phyloP scores from a whole-genome alignment of 1,140 invertebrate genomes.

The Eriosoma lanigerum region DNA sequence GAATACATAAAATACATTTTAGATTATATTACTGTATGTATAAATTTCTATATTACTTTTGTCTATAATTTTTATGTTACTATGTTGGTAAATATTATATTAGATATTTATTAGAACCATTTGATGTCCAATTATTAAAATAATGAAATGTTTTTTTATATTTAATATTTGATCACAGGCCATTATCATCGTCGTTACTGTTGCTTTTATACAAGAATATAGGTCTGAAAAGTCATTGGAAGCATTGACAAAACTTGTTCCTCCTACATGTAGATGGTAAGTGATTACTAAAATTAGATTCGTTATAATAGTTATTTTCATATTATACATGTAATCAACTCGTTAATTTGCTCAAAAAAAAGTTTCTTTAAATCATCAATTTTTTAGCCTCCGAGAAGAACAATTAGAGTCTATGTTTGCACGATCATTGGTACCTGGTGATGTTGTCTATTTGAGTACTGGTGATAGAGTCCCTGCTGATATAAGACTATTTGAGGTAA shows the following conservation, averaged over 20 bases:
- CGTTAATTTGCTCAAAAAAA: neutral
- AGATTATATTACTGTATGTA: too few relatives aligned
- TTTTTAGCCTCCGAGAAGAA: conserved; percentile 79
- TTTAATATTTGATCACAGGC: conserved; percentile 62
- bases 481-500: conserved; percentile 83
- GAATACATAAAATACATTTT: too few relatives aligned
- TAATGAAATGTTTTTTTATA: neutral
- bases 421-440: conserved; percentile 95
- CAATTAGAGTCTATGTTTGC: conserved; percentile 88
- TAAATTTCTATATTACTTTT: too few relatives aligned
- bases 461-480: conserved; percentile 97
- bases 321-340: too few relatives aligned
- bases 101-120: too few relatives aligned
- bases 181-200: conserved; percentile 95
- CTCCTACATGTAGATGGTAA: conserved; percentile 83
- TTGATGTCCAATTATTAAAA: neutral
- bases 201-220: conserved; percentile 99
- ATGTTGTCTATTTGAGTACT: conserved; percentile 88
- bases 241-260: conserved; percentile 97
- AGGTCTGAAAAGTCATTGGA: conserved; percentile 99
- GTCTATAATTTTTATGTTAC: too few relatives aligned
- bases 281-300: conserved; percentile 38
- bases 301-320: too few relatives aligned
- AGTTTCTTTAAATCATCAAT: conserved; percentile 12
- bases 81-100: too few relatives aligned